Conservation (phyloP, 2,888 invertebrate species). For the Leptopilina drosophilae region DNA sequence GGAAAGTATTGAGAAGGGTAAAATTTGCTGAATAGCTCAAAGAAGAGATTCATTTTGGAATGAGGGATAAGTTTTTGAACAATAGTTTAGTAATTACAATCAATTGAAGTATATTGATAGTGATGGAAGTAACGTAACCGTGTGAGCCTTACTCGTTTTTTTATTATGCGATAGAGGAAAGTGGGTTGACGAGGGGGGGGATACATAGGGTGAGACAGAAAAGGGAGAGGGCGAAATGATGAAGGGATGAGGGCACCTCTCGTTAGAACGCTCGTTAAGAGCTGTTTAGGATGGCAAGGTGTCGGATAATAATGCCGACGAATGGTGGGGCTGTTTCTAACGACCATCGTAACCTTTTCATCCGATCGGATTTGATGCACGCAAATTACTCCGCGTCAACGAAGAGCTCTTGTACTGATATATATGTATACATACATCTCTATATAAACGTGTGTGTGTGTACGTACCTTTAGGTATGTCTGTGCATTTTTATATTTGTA, state of each 20-base stretch:
- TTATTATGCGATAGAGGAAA: neutral
- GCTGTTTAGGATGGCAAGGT: slow-evolving; percentile 58
- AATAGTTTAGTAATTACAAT: no score
- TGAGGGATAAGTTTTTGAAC: no score
- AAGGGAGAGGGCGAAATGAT: neutral
- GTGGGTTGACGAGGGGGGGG: neutral
- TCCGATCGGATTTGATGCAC: slow-evolving; percentile 51
- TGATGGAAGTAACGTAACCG: no score
- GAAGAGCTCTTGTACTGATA: neutral
- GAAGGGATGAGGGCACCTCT: slow-evolving; percentile 44
- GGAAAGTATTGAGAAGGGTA: no score
- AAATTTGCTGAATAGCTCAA: no score
- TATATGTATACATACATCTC: no score
- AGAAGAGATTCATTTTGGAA: no score
- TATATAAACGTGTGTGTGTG: no score
- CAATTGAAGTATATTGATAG: no score
- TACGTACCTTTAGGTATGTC: no score
- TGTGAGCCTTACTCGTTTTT: neutral
- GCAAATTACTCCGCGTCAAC: slow-evolving; percentile 30
- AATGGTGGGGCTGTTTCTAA: slow-evolving; percentile 54
- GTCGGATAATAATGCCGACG: slow-evolving; percentile 57
- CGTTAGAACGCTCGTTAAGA: slow-evolving; percentile 57
- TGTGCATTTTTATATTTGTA: no score
- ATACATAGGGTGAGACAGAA: no score
- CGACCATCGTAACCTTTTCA: slow-evolving; percentile 57